Base-by-base conservation (phyloP, 2,113 vertebrate genomes). In the Osmerus eperlanus region DNA sequence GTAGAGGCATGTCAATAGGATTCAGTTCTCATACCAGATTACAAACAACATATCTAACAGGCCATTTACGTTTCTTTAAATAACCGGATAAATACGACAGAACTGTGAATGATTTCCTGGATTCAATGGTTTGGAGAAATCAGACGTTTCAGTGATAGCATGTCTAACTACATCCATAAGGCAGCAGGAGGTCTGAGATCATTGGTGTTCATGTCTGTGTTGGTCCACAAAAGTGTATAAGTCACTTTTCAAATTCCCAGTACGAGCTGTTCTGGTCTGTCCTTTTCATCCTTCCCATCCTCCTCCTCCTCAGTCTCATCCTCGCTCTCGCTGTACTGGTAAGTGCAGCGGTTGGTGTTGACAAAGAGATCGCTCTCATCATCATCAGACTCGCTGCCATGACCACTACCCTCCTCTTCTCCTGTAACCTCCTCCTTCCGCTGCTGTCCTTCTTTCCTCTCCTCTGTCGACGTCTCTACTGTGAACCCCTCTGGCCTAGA, bases 311-410 rank as follows among this genome's bases (percentile, higher is more conserved):
- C 83, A 0, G 89, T 89, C 7, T 92, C 90, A 1, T 94, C 93
- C 9, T 95, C 94, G 18, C 94, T 95, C 68, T 96, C 94, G 0
- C 88, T 93, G 80, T 94, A 95, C 28, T 90, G 86, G 69, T 91
- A 93, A 61, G 93, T 92, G 12, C 84, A 78, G 25, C 92, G 93
- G 80, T 97, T 97, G 29, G 94, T 96, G 88, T 97, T 97, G 9
- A 97, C 94, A 68, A 97, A 97, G 25, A 97, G 90, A 72, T 95
- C 95, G 0, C 90, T 89, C 47, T 96, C 94, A 0, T 95, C 93
- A 0, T 91, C 89, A 11, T 94, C 94, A 0, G 94, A 94, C 52
- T 92, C 76, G 1, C 87, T 87, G 0, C 16, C 80, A 0, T 85
- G 86, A 2, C 77, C 78, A 36, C 83, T 82, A 1, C 71, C 79